Percentiles rank a stretch among this genome's conserved stretches.
phyloP scores from a whole-genome alignment of 2,797 vertebrate species.

The Tachyglossus aculeatus region DNA sequence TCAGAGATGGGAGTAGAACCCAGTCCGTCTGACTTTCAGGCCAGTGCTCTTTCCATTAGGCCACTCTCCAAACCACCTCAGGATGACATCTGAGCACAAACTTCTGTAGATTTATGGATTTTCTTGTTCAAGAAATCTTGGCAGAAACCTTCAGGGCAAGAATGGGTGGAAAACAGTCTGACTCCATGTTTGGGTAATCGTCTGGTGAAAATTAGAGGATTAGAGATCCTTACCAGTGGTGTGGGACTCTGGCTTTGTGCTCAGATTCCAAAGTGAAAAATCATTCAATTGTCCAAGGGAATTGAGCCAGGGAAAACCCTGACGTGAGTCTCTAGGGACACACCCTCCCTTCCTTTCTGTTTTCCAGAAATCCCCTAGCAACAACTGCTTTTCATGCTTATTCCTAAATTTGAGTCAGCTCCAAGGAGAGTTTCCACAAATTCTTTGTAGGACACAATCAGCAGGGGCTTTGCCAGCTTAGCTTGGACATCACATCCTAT shows the following conservation, averaged over 20 bases:
- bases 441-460: slow-evolving; percentile 20
- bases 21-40: too few species aligned
- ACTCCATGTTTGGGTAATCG: neutral
- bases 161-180: neutral
- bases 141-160: neutral
- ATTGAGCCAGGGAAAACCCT: neutral
- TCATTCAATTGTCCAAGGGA: neutral
- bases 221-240: neutral
- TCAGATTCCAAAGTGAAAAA: neutral
- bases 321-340: slow-evolving; percentile 12
- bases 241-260: neutral
- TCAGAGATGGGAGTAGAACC: too few species aligned
- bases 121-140: neutral
- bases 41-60: too few species aligned
- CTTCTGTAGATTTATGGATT: too few species aligned
- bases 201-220: neutral
- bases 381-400: slow-evolving; percentile 41
- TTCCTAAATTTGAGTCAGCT: too few species aligned
- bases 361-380: slow-evolving; percentile 16
- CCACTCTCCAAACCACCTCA: too few species aligned
- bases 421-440: slow-evolving; percentile 31
- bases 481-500: neutral
- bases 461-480: slow-evolving; percentile 20
- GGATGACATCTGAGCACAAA: too few species aligned
- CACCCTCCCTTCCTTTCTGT: neutral